Conservation (phyloP, 1,140 invertebrate species). For the Apis dorsata region DNA sequence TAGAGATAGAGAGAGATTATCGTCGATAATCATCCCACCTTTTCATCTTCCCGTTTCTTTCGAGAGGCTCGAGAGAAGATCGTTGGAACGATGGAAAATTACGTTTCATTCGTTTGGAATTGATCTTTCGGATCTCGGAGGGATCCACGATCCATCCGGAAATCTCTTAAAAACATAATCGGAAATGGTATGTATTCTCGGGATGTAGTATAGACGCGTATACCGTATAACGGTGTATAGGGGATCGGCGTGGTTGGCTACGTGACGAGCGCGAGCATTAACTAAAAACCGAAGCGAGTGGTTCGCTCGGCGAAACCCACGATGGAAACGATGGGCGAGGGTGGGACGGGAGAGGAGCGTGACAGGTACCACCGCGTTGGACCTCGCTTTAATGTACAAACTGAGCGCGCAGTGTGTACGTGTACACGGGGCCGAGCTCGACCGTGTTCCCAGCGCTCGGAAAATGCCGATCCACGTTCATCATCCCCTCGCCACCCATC, state of each 20-base stretch:
- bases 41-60: too few species aligned
- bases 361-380: slow-evolving; percentile 48
- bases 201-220: slow-evolving; percentile 10
- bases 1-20: too few species aligned
- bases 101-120: too few species aligned
- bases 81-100: too few species aligned
- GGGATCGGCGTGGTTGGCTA: slow-evolving; percentile 47
- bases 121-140: not conserved
- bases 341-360: slow-evolving; percentile 17
- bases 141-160: too few species aligned
- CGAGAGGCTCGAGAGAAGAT: too few species aligned
- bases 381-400: slow-evolving; percentile 55
- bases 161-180: slow-evolving; percentile 5
- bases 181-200: too few species aligned
- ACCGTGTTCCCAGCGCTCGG: slow-evolving; percentile 28
- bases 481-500: slow-evolving; percentile 41
- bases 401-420: slow-evolving; percentile 44
- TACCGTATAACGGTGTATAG: slow-evolving; percentile 38
- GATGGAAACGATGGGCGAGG: slow-evolving; percentile 25
- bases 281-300: slow-evolving; percentile 56
- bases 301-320: slow-evolving; percentile 45
- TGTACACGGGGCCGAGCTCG: slow-evolving; percentile 29
- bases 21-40: too few species aligned
- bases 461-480: slow-evolving; percentile 53
- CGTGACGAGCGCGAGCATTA: slow-evolving; percentile 53